Conservation (phyloP, 2,797 vertebrate species). For the Pseudochirops corinnae region DNA sequence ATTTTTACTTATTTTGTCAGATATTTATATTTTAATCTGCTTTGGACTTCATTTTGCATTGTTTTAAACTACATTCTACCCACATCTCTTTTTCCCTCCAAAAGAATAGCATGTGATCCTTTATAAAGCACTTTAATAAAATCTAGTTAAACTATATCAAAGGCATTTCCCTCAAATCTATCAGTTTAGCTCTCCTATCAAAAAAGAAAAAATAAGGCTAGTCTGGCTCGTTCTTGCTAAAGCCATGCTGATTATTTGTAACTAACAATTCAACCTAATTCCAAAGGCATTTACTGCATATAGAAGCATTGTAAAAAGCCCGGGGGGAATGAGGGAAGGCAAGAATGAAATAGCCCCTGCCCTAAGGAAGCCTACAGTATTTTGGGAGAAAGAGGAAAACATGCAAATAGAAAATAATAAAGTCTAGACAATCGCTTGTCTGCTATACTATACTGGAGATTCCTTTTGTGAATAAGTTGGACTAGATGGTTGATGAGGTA, state of each 20-base stretch:
- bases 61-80: not conserved
- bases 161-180: not conserved
- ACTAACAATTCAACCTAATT: not conserved
- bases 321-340: not conserved
- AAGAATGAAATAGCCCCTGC: not conserved
- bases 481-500: not conserved
- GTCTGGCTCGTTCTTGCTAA: not conserved
- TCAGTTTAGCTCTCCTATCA: not conserved
- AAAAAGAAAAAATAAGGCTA: not conserved
- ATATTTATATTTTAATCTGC: not conserved
- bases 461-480: not conserved
- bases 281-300: not conserved
- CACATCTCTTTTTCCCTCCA: not conserved
- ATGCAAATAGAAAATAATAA: not conserved
- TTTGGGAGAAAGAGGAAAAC: not conserved
- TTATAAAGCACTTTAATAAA: not conserved
- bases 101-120: not conserved
- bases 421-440: not conserved
- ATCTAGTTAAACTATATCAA: not conserved
- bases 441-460: not conserved
- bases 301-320: not conserved
- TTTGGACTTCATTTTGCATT: not conserved
- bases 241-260: not conserved
- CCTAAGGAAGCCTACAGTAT: not conserved
- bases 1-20: not conserved